Evolutionary conservation across 2,113 vertebrate species (phyloP).

Genomic region (Taxidea taxus): DNA sequence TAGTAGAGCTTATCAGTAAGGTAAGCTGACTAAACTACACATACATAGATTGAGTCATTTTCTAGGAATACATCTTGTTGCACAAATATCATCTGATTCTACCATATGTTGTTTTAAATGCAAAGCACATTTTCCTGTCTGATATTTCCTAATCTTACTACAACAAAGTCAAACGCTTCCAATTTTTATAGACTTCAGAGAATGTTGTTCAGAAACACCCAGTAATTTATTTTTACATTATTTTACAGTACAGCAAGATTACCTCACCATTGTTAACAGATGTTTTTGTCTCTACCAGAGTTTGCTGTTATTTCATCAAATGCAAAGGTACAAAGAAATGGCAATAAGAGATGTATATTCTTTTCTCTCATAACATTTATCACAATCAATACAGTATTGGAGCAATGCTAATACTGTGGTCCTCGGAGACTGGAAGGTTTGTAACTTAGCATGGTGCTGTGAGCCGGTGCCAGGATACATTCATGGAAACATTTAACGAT

Average conservation of each 20-base stretch:
- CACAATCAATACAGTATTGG: slow-evolving; percentile 64
- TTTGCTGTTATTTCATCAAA: slow-evolving; percentile 48
- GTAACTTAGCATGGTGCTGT: slow-evolving; percentile 41
- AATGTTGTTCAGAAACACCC: slow-evolving; percentile 68
- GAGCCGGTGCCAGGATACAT: slow-evolving; percentile 72
- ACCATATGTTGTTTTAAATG: slow-evolving; percentile 65
- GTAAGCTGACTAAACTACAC: neutral
- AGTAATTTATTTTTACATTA: slow-evolving; percentile 68
- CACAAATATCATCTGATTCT: slow-evolving; percentile 44
- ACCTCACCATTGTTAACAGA: slow-evolving; percentile 73
- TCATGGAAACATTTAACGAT: slow-evolving; percentile 83
- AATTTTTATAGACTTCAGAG: slow-evolving; percentile 68
- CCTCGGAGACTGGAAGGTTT: slow-evolving; percentile 66
- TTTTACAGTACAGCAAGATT: slow-evolving; percentile 56
- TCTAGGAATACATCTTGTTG: slow-evolving; percentile 41
- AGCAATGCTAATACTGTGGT: slow-evolving; percentile 55
- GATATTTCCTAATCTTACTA: slow-evolving; percentile 59
- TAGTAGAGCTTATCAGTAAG: neutral
- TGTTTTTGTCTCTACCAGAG: slow-evolving; percentile 33
- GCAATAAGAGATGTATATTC: slow-evolving; percentile 52
- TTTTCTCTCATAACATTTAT: slow-evolving; percentile 67
- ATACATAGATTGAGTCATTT: slow-evolving; percentile 31
- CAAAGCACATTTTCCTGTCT: slow-evolving; percentile 55
- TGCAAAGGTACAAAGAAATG: slow-evolving; percentile 44
- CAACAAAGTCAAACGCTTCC: slow-evolving; percentile 62